These are phyloP conservation scores for Athalia circularis DNA, from an alignment of 2,888 invertebrate genomes.

Conservation along the genomic window DNA sequence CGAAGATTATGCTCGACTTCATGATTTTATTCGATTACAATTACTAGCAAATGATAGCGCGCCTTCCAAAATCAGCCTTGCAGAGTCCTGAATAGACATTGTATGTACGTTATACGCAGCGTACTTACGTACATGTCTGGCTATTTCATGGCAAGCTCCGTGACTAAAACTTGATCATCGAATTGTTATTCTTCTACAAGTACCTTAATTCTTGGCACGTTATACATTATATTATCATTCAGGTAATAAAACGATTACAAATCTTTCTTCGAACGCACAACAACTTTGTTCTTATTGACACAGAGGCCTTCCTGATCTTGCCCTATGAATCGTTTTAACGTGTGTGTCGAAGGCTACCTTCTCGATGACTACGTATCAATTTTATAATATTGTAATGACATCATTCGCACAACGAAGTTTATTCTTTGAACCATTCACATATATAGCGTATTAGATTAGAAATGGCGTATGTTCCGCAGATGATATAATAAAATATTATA, in stretches of 20 bases:
- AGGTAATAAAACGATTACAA: constrained; percentile 18
- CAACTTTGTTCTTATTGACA: constrained; percentile 16
- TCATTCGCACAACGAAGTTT: constrained; percentile 33
- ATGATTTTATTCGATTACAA: constrained; percentile 19
- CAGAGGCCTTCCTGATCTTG: constrained; percentile 21
- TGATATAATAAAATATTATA: too few relatives aligned
- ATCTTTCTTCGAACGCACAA: constrained; percentile 22
- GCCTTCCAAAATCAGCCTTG: not conserved
- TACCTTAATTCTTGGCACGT: constrained; percentile 21
- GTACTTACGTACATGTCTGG: too few relatives aligned
- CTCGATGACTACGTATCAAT: constrained; percentile 28
- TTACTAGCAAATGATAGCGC: not conserved
- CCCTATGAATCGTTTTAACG: constrained; percentile 26
- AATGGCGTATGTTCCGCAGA: not conserved
- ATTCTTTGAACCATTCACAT: not conserved
- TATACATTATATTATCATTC: not conserved
- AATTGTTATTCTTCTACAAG: not conserved
- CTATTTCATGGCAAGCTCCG: too few relatives aligned
- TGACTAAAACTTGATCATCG: constrained; percentile 14
- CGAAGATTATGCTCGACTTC: not conserved
- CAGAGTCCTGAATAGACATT: not conserved
- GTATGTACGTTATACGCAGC: not conserved
- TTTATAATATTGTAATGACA: constrained; percentile 33
- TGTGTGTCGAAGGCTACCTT: constrained; percentile 30
- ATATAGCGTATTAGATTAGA: constrained; percentile 14